Evolutionary conservation across 1,140 invertebrate genomes (phyloP), one percentile per base, ranked within the genome.

Genomic region (Drosophila chauvacae): DNA sequence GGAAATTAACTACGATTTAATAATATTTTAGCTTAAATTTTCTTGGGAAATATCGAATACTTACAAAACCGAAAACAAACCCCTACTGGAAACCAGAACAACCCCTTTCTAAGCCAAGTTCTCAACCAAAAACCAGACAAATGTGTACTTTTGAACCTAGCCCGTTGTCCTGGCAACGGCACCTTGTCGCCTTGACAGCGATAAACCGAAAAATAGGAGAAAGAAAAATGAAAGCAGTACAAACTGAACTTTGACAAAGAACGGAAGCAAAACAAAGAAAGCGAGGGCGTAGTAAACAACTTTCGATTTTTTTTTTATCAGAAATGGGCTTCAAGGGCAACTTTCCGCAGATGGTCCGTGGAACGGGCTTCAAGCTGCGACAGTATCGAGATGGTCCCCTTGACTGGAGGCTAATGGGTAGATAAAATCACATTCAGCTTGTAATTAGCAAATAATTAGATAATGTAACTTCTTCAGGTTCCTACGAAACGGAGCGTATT

Each of bases 391-490:
- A 91, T 61, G 91, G 91, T 4, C 81, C 82, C 2, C 35, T 92
- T 20, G 91, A 92, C 44, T 92, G 91, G 91, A 81, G 91, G 14
- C 66, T 81, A 16, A 83, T 92, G 76, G 90, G 91, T 92, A 73
- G 77, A 41, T 42, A 80, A 74, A 28, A 64, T 9, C 4, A 18
- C 0, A 20, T 7, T 9, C 26, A 7, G 10, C n/a, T 11, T 13
- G 0, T 45, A 30, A 14, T 37, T 13, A 7, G 9, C 6, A n/a
- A 13, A 11, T 18, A 11, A 42, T 1, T 11, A 9, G n/a, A 7
- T 33, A 3, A 26, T 47, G 6, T 9, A 47, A 50, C 7, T 3
- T 7, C 0, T 5, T 7, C 20, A 92, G 91, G 91, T 7, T 78
- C 90, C 3, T 82, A 91, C 35, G 91, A 92, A 72, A 84, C 87